phyloP scores from a whole-genome alignment of 1,140 invertebrate genomes.

The Drosophila tropicalis region DNA sequence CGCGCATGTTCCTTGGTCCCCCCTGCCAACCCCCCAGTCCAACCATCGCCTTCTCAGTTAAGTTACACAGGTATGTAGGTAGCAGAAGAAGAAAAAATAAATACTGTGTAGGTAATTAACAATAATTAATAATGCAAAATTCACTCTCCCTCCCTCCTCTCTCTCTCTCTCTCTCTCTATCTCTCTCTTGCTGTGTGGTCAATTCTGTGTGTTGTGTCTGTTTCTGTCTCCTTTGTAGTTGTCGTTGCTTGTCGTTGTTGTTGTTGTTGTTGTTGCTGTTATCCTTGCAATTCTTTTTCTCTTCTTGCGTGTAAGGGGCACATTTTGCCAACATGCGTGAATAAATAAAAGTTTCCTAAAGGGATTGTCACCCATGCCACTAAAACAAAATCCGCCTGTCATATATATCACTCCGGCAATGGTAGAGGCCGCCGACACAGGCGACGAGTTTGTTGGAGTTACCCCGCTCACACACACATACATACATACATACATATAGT shows the following conservation, averaged over 20 bases:
- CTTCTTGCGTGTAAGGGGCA: conserved; percentile 61
- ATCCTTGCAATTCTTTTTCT: conserved; percentile 6
- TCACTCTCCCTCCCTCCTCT: not conserved
- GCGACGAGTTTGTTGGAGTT: not conserved
- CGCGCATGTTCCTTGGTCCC: conserved; percentile 3
- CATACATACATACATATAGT: conserved; percentile 8
- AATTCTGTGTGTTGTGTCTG: conserved; percentile 8
- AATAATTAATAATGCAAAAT: conserved; percentile 69
- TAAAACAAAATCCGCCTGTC: conserved; percentile 77
- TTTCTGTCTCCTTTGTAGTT: conserved; percentile 27
- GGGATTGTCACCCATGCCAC: conserved; percentile 77
- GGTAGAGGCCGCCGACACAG: conserved; percentile 9
- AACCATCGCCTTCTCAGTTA: not conserved
- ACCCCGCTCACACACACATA: too few relatives aligned
- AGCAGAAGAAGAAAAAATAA: not conserved
- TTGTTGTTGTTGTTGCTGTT: not conserved
- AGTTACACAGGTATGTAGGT: conserved; percentile 6
- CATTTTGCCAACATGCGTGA: conserved; percentile 72
- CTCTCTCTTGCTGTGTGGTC: not conserved
- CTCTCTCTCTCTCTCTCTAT: not conserved
- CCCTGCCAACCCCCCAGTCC: too few relatives aligned
- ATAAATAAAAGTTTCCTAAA: conserved; percentile 73
- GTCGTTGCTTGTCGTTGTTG: conserved; percentile 20
- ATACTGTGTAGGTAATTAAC: conserved; percentile 52
- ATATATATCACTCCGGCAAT: conserved; percentile 67